Percentiles rank a stretch among this genome's conserved stretches.
phyloP scores from a whole-genome alignment of 2,797 vertebrate genomes.

The Phrynocephalus guinanensis region DNA sequence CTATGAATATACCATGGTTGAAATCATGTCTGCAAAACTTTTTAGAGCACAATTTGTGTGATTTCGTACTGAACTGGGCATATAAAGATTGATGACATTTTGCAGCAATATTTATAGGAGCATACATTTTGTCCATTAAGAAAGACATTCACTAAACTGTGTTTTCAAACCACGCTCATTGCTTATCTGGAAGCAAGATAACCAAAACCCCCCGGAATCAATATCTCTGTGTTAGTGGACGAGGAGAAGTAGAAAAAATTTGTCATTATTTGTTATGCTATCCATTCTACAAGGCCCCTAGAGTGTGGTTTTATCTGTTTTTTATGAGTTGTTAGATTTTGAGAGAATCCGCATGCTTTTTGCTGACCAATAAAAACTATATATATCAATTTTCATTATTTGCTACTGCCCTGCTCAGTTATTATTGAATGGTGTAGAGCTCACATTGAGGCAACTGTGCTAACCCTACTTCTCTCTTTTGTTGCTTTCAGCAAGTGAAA shows the following conservation, averaged over 20 bases:
- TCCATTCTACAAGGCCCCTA: not conserved
- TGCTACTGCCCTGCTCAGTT: not conserved
- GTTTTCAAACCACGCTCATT: not conserved
- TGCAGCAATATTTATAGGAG: not conserved
- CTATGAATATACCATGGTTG: not conserved
- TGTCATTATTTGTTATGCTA: not conserved
- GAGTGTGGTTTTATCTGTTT: not conserved
- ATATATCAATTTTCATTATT: not conserved
- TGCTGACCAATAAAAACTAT: not conserved
- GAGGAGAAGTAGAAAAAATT: not conserved
- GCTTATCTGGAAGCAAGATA: not conserved
- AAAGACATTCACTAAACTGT: not conserved
- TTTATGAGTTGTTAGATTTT: not conserved
- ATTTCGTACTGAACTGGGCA: not conserved
- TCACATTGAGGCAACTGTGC: no score
- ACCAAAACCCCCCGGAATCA: not conserved
- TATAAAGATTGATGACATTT: not conserved
- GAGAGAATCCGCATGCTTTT: not conserved
- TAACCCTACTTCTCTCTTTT: no score
- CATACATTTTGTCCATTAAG: not conserved
- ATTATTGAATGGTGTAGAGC: no score
- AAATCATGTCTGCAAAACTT: not conserved
- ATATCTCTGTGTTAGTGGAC: not conserved
- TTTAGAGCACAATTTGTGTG: not conserved
- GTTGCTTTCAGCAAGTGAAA: no score